Conservation (phyloP, 1,140 invertebrate species). For the Trichomalopsis sarcophagae region DNA sequence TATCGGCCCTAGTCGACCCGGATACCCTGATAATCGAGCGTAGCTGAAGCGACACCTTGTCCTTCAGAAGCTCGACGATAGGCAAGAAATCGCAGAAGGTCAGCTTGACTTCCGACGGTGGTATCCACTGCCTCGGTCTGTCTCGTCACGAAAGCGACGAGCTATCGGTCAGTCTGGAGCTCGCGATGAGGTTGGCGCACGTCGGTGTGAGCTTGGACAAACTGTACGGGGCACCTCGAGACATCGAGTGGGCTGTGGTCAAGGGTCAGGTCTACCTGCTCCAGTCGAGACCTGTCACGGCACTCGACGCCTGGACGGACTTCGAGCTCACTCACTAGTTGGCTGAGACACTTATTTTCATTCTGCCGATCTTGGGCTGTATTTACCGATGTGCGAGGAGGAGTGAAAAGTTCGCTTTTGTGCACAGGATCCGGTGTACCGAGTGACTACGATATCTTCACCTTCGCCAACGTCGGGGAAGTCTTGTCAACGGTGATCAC, state of each 20-base stretch:
- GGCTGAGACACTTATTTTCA: constrained; percentile 75
- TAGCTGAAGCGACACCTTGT: constrained; percentile 71
- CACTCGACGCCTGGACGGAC: constrained; percentile 81
- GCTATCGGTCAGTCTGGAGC: constrained; percentile 75
- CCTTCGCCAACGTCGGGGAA: constrained; percentile 80
- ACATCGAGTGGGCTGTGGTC: constrained; percentile 85
- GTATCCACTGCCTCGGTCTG: constrained; percentile 60
- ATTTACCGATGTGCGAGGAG: not conserved
- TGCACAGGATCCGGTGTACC: constrained; percentile 69
- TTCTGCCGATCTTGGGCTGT: constrained; percentile 59
- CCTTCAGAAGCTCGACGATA: constrained; percentile 71
- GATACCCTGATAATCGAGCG: constrained; percentile 81
- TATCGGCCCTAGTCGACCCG: constrained; percentile 84
- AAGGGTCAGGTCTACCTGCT: constrained; percentile 78
- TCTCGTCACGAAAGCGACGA: constrained; percentile 65
- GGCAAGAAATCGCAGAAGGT: constrained; percentile 79
- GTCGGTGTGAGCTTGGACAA: constrained; percentile 79
- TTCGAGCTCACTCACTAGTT: constrained; percentile 85
- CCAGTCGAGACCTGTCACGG: constrained; percentile 85
- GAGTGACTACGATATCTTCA: constrained; percentile 72
- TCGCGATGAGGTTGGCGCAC: constrained; percentile 74
- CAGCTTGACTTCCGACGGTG: constrained; percentile 64
- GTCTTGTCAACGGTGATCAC: constrained; percentile 76
- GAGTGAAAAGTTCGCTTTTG: not conserved
- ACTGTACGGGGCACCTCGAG: constrained; percentile 80